Conservation (phyloP, 1,140 invertebrate genomes). For the Saccostrea cuccullata region DNA sequence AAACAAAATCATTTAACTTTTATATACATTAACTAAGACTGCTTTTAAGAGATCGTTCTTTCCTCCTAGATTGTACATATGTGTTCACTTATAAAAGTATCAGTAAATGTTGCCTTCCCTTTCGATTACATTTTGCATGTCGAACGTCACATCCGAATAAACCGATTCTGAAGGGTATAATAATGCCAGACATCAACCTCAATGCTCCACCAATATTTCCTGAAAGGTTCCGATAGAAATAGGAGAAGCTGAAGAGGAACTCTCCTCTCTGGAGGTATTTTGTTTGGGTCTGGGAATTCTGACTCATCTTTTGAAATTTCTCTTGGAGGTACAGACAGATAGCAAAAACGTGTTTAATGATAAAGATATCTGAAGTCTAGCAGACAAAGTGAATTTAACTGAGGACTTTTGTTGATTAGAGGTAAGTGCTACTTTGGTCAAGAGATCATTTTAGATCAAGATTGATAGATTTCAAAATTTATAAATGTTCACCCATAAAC, state of each 20-base stretch:
- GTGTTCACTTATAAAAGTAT: background rate
- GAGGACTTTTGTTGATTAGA: background rate
- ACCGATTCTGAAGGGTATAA: background rate
- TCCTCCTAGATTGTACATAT: background rate
- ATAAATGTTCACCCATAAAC: background rate
- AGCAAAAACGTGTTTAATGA: conserved; percentile 19
- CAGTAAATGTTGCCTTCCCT: background rate
- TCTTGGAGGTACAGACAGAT: conserved; percentile 16
- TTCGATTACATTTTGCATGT: conserved; percentile 4
- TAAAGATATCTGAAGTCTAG: background rate
- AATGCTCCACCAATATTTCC: background rate
- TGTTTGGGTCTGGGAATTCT: conserved; percentile 7
- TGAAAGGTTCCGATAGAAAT: conserved; percentile 13
- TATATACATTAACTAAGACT: background rate
- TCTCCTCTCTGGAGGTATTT: background rate
- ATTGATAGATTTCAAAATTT: background rate
- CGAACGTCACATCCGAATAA: background rate
- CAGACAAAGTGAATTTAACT: conserved; percentile 4
- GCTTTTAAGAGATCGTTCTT: background rate
- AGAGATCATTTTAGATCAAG: background rate
- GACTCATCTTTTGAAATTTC: background rate
- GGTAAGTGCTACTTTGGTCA: background rate
- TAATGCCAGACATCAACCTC: background rate
- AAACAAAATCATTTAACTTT: background rate
- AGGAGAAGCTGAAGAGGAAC: background rate